Evolutionary conservation across 2,113 vertebrate genomes (phyloP).

Genomic region (Chionodraco myersi): DNA sequence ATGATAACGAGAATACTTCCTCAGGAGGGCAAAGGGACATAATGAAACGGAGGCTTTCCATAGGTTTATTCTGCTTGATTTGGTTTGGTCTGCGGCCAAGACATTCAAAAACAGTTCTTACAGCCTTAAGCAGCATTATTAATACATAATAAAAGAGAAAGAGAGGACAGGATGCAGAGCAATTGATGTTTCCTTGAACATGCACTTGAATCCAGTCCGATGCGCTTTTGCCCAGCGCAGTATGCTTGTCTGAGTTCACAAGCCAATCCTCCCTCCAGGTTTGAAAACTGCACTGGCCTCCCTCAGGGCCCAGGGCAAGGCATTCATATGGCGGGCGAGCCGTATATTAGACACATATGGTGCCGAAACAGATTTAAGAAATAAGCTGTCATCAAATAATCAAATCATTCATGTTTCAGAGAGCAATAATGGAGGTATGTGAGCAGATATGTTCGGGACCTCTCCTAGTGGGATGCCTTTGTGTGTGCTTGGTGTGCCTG

Average conservation of each 20-base stretch:
- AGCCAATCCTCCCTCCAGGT: slow-evolving; percentile 79
- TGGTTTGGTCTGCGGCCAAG: slow-evolving; percentile 64
- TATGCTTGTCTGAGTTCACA: slow-evolving; percentile 71
- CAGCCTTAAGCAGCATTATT: slow-evolving; percentile 77
- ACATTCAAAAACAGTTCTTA: slow-evolving; percentile 68
- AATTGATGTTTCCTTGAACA: slow-evolving; percentile 66
- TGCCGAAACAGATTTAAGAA: slow-evolving; percentile 83
- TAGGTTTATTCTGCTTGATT: slow-evolving; percentile 79
- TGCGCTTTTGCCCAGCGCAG: slow-evolving; percentile 71
- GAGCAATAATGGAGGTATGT: slow-evolving; percentile 77
- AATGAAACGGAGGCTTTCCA: slow-evolving; percentile 56
- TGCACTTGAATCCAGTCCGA: slow-evolving; percentile 75
- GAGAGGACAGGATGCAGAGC: slow-evolving; percentile 27
- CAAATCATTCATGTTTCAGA: slow-evolving; percentile 82
- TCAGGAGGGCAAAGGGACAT: slow-evolving; percentile 70
- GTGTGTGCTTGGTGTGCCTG: slow-evolving; percentile 67
- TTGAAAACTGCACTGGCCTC: slow-evolving; percentile 64
- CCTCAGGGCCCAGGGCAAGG: slow-evolving; percentile 69
- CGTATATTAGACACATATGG: slow-evolving; percentile 80
- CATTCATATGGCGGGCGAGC: slow-evolving; percentile 56
- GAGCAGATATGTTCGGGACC: slow-evolving; percentile 61
- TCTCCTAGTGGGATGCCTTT: slow-evolving; percentile 69
- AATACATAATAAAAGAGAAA: slow-evolving; percentile 57
- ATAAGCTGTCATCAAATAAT: slow-evolving; percentile 85
- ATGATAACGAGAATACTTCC: slow-evolving; percentile 82